A percentile compares a stretch with the other conserved stretches of the same genome.
Conservation (phyloP, 2,888 invertebrate species). For the Lymantria monacha region DNA sequence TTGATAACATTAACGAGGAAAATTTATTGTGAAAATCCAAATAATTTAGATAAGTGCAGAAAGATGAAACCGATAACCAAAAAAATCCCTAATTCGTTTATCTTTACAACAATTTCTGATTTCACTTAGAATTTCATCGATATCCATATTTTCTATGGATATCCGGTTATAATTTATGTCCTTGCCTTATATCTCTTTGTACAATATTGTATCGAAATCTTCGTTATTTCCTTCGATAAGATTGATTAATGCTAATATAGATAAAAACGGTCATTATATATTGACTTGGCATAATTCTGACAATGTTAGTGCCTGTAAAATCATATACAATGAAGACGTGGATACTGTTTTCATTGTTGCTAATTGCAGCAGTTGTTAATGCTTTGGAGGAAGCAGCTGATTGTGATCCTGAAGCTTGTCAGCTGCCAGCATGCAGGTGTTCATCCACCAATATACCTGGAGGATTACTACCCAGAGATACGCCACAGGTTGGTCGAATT, state of each 20-base stretch:
- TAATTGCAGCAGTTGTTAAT: constrained; percentile 14
- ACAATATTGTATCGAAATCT: background rate
- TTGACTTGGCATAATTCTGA: background rate
- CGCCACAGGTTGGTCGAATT: constrained; percentile 74
- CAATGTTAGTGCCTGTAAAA: background rate
- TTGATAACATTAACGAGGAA: no score
- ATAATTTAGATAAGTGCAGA: no score
- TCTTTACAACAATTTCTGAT: no score
- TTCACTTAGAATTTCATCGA: no score
- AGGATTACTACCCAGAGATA: constrained; percentile 57
- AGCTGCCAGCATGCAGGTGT: constrained; percentile 80
- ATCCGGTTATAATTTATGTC: background rate
- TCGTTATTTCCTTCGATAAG: background rate
- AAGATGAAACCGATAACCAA: no score
- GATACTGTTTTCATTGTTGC: constrained; percentile 14
- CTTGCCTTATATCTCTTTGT: background rate
- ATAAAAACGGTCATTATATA: constrained; percentile 24
- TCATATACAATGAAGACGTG: constrained; percentile 23
- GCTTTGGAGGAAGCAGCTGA: constrained; percentile 34
- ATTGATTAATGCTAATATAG: constrained; percentile 3
- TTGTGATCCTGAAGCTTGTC: constrained; percentile 64
- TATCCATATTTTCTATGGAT: background rate
- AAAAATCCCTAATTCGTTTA: no score
- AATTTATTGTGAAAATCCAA: no score
- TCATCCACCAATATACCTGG: constrained; percentile 72